Evolutionary conservation across 1,140 invertebrate genomes (phyloP).

Genomic region (Hestina assimilis): DNA sequence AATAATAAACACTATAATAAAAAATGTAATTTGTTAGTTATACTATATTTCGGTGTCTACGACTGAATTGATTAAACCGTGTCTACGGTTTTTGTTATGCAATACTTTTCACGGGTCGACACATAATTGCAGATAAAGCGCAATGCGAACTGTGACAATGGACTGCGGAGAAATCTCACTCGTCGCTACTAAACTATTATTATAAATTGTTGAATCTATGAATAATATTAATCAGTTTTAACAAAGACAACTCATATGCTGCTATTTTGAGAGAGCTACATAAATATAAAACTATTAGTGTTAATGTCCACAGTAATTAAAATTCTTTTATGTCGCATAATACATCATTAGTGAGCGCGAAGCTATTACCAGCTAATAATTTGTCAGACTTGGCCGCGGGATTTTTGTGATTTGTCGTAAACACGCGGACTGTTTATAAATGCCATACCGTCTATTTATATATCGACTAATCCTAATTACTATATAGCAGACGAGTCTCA

Average conservation of each 20-base stretch:
- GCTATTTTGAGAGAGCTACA: too few species aligned
- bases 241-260: too few species aligned
- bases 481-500: neutral
- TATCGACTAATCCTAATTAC: neutral
- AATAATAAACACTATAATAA: too few species aligned
- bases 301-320: slow-evolving; percentile 3
- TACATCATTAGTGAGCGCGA: slow-evolving; percentile 8
- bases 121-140: slow-evolving; percentile 1
- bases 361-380: slow-evolving; percentile 12
- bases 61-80: slow-evolving; percentile 26
- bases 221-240: neutral
- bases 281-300: too few species aligned
- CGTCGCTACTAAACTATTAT: neutral
- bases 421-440: neutral
- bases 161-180: neutral
- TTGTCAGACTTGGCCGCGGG: slow-evolving; percentile 4
- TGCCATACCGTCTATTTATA: neutral
- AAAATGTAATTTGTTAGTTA: slow-evolving; percentile 3
- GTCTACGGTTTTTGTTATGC: slow-evolving; percentile 18
- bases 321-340: neutral
- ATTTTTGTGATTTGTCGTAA: neutral
- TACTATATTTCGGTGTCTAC: slow-evolving; percentile 1
- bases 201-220: neutral
- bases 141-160: neutral
- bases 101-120: slow-evolving; percentile 10